These are phyloP conservation scores for Andrena marginata DNA, from an alignment of 2,888 invertebrate genomes.

Conservation along the genomic window DNA sequence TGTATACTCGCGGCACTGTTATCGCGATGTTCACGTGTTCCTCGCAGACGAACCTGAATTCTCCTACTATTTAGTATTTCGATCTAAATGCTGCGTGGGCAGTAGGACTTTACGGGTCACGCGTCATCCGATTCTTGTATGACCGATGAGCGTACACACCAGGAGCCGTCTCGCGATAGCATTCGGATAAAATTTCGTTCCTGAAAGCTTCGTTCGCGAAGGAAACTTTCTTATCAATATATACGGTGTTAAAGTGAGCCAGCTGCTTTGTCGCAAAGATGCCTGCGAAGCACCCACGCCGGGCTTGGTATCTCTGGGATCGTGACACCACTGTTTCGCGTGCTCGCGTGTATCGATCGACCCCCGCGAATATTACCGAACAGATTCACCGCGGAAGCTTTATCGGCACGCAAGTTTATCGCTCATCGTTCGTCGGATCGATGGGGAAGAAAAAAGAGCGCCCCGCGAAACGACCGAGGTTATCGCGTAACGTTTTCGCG, in stretches of 20 bases:
- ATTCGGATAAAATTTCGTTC: background rate
- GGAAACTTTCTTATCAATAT: background rate
- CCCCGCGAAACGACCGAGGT: background rate
- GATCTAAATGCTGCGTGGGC: background rate
- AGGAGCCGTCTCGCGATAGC: background rate
- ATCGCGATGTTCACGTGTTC: background rate
- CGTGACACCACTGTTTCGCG: slow-evolving; percentile 18
- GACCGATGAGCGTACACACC: background rate
- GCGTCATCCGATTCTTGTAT: background rate
- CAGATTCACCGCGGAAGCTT: slow-evolving; percentile 34
- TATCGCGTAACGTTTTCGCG: slow-evolving; percentile 20
- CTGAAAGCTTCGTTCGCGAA: background rate
- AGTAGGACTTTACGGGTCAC: background rate
- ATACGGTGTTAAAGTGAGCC: too few species aligned
- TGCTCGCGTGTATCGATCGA: slow-evolving; percentile 17
- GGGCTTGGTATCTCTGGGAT: background rate
- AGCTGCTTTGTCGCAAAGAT: too few species aligned
- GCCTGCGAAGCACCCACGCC: too few species aligned
- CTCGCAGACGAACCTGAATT: background rate
- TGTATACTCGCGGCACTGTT: background rate
- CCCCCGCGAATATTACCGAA: slow-evolving; percentile 31
- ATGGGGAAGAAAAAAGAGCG: background rate
- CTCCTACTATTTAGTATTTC: background rate
- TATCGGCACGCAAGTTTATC: slow-evolving; percentile 39
- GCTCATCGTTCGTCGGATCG: slow-evolving; percentile 15